Base-by-base conservation (phyloP, 1,140 invertebrate species). In the Thaumetopoea pityocampa region DNA sequence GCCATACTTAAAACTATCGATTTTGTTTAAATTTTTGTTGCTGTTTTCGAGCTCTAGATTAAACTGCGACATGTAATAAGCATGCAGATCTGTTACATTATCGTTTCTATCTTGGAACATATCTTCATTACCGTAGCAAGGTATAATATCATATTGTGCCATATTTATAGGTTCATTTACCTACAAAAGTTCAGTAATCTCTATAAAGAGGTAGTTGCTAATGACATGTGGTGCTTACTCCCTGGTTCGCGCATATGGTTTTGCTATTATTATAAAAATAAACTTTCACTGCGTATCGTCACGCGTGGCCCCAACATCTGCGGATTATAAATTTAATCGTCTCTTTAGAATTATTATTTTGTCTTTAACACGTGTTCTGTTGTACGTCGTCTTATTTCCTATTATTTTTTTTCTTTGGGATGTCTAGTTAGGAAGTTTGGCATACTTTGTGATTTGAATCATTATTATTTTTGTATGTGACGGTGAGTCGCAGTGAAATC, bases 201-300 rank as follows among this genome's bases (percentile, higher is more conserved):
- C 56, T 47, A 51, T 45, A 46, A 45, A 62, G 55, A 76, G 63
- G 68, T 77, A 54, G 49, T 57, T 50, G 47, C 61, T 57, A 67
- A 70, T 70, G 67, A 67, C 79, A 81, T 81, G 67, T 84, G 79
- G 66, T 61, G 60, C 54, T 64, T 54, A 38, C 40, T 44, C 33
- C 49, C 36, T 42, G 42, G 48, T 68, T 54, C 44, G 62, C 71
- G 63, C 77, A 80, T 81, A 57, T 80, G 72, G 71, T 48, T 74
- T 79, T 63, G 79, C 74, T 81, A 84, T 80, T 81, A 81, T 84
- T 81, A 76, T 72, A 80, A 81, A 81, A 84, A 81, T 84, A 84
- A 84, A 84, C 80, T 84, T 84, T 84, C 79, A 77, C 73, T 70
- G 36, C 49, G 57, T 51, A 60, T 47, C 57, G 57, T 68, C 67